These are phyloP conservation scores for Ramphastos sulfuratus DNA, from an alignment of 2,113 vertebrate species.

Conservation along the genomic window DNA sequence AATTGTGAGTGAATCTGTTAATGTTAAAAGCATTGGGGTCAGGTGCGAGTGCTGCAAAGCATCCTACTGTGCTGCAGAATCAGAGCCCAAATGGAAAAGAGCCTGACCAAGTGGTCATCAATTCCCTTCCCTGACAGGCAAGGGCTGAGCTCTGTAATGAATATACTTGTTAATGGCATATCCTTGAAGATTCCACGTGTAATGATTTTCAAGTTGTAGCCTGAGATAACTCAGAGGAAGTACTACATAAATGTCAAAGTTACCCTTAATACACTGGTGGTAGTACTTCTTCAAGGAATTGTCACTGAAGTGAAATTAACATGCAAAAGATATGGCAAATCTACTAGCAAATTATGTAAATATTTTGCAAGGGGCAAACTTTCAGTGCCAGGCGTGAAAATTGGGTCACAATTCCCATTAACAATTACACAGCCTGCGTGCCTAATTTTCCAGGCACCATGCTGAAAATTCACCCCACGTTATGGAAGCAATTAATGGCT, in stretches of 20 bases:
- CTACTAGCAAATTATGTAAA: constrained; percentile 74
- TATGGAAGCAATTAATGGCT: constrained; percentile 72
- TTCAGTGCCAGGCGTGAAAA: constrained; percentile 72
- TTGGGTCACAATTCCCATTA: constrained; percentile 72
- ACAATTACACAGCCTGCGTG: constrained; percentile 71
- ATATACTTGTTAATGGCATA: neutral
- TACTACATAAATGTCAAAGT: constrained; percentile 52
- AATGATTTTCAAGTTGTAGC: constrained; percentile 52
- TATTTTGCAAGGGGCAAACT: constrained; percentile 74
- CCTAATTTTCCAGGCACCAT: constrained; percentile 72
- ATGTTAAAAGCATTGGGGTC: neutral
- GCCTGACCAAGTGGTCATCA: neutral
- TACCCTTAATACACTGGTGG: constrained; percentile 37
- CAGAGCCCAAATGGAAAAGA: neutral
- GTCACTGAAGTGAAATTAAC: constrained; percentile 64
- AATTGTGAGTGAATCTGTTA: neutral
- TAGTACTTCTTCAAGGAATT: constrained; percentile 54
- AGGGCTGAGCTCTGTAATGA: neutral
- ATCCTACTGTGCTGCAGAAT: neutral
- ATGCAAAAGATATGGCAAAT: constrained; percentile 67
- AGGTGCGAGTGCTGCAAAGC: constrained; percentile 17
- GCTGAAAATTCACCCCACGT: constrained; percentile 70
- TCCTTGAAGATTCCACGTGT: neutral
- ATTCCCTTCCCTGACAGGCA: neutral
- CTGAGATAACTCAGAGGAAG: constrained; percentile 53